These are phyloP conservation scores for Drosophila mettleri DNA, from an alignment of 2,888 invertebrate genomes.

Conservation along the genomic window DNA sequence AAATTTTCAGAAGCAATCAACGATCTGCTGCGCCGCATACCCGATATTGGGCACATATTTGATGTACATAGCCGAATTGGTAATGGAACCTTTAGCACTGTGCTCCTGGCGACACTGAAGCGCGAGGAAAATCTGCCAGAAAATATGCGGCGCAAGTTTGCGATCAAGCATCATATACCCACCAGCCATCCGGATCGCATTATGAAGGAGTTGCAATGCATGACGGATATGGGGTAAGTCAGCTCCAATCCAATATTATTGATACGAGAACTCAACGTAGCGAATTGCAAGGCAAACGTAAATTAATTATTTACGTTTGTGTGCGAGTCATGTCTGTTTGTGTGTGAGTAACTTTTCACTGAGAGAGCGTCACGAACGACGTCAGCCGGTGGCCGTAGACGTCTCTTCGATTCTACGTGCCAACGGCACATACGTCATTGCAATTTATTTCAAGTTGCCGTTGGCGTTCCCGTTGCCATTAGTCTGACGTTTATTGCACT, in stretches of 20 bases:
- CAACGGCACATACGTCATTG: conserved; percentile 68
- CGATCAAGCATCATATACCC: conserved; percentile 94
- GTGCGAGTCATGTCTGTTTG: background rate
- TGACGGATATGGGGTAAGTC: conserved; percentile 90
- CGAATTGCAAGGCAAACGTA: background rate
- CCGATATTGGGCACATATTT: conserved; percentile 88
- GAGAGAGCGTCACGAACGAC: conserved; percentile 67
- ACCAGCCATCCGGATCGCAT: conserved; percentile 93
- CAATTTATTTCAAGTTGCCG: conserved; percentile 63
- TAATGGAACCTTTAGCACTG: conserved; percentile 95
- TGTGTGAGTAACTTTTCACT: conserved; percentile 7
- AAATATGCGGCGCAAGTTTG: conserved; percentile 88
- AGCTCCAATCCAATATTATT: background rate
- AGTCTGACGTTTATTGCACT: conserved; percentile 71
- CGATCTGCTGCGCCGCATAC: conserved; percentile 85
- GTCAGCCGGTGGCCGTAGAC: conserved; percentile 57
- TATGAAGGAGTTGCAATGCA: conserved; percentile 92
- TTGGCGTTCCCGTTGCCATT: conserved; percentile 32
- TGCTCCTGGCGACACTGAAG: conserved; percentile 90
- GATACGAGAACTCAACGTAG: background rate
- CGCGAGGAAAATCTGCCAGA: conserved; percentile 84
- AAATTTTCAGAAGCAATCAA: conserved; percentile 78
- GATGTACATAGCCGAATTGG: conserved; percentile 90
- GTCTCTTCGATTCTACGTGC: conserved; percentile 42
- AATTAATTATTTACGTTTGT: background rate